Conservation (phyloP, 2,797 vertebrate species). For the Numenius phaeopus region DNA sequence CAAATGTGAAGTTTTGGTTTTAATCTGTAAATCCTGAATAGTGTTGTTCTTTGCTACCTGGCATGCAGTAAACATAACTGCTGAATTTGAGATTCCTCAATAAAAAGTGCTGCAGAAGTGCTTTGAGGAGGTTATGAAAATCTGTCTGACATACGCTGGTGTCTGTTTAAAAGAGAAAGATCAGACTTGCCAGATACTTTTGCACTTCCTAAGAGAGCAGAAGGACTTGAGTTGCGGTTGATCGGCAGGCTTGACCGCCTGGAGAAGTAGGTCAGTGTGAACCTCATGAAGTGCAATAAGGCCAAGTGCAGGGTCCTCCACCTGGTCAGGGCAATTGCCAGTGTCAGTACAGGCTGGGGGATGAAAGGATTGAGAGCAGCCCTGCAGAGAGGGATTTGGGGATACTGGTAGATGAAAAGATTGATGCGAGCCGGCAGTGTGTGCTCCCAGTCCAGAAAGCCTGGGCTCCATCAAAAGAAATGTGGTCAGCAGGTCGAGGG, state of each 20-base stretch:
- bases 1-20: background rate
- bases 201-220: background rate
- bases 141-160: background rate
- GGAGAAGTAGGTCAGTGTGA: background rate
- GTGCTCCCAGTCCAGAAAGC: background rate
- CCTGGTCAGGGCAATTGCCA: no score
- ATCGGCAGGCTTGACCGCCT: background rate
- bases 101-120: background rate
- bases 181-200: background rate
- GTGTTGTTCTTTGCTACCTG: background rate
- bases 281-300: background rate
- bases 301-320: background rate
- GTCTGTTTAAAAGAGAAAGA: background rate
- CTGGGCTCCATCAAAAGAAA: background rate
- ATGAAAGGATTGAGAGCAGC: background rate
- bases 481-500: background rate
- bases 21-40: background rate
- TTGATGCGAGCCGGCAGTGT: accelerated
- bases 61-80: background rate
- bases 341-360: no score
- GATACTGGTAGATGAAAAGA: background rate
- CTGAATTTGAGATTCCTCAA: background rate
- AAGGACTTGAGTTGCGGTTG: background rate
- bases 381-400: background rate
- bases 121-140: background rate